Evolutionary conservation across 2,113 vertebrate species (phyloP).

Genomic region (Nyctibius bracteatus): DNA sequence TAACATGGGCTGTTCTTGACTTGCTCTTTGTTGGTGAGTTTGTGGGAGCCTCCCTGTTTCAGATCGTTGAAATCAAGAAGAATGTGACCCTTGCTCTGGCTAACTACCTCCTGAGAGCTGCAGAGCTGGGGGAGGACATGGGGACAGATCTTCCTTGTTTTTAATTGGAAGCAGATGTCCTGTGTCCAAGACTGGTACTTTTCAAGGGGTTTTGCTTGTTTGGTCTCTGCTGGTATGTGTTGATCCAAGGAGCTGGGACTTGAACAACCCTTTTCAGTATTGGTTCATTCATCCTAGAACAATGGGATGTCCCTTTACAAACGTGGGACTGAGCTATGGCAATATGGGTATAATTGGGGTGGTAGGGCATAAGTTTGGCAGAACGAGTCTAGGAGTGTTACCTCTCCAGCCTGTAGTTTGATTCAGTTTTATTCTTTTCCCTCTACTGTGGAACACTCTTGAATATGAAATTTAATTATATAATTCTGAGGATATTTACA

Average conservation of each 20-base stretch:
- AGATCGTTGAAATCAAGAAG: background rate
- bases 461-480: background rate
- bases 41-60: background rate
- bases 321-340: background rate
- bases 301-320: background rate
- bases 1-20: background rate
- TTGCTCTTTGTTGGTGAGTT: background rate
- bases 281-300: background rate
- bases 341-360: background rate
- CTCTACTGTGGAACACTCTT: background rate
- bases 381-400: background rate
- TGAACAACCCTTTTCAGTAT: background rate
- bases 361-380: background rate
- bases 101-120: background rate
- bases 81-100: background rate
- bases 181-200: background rate
- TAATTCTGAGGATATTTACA: background rate
- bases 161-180: background rate
- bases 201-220: background rate
- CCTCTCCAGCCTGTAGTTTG: background rate
- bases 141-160: background rate
- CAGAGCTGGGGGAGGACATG: rapidly evolving
- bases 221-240: background rate
- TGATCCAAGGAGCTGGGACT: background rate
- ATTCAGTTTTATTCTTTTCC: background rate